Percentiles rank a stretch among this genome's conserved stretches.
phyloP scores from a whole-genome alignment of 1,140 invertebrate species.

The Asbolus verrucosus region DNA sequence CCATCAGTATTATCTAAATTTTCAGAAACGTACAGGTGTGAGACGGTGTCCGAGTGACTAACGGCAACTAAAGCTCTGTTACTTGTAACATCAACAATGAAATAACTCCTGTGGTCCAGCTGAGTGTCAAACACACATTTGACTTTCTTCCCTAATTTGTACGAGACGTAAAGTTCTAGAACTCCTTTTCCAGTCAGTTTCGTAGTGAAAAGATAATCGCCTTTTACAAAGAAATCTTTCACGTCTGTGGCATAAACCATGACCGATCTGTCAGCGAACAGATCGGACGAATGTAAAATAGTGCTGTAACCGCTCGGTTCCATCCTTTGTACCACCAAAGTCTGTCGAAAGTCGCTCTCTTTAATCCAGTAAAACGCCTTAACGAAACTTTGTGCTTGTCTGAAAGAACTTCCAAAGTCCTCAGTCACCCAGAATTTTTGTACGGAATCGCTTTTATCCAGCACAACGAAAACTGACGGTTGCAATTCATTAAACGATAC shows the following conservation, averaged over 20 bases:
- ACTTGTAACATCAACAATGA: constrained; percentile 85
- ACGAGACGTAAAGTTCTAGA: constrained; percentile 83
- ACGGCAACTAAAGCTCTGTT: constrained; percentile 86
- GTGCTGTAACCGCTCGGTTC: constrained; percentile 73
- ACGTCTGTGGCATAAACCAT: constrained; percentile 75
- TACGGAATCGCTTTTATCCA: constrained; percentile 78
- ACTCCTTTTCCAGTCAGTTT: constrained; percentile 67
- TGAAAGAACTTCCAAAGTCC: constrained; percentile 81
- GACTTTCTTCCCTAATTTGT: constrained; percentile 77
- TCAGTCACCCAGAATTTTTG: constrained; percentile 79
- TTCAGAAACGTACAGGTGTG: constrained; percentile 85
- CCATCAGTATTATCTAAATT: constrained; percentile 69
- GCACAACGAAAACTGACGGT: constrained; percentile 71
- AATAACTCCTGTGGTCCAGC: constrained; percentile 76
- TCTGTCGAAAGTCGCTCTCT: constrained; percentile 60
- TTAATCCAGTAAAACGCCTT: constrained; percentile 81
- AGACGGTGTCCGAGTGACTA: constrained; percentile 78
- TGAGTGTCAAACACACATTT: constrained; percentile 81
- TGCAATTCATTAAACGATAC: constrained; percentile 80
- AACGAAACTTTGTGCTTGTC: constrained; percentile 76
- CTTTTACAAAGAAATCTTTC: constrained; percentile 84
- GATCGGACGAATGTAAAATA: constrained; percentile 69
- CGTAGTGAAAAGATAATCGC: constrained; percentile 88
- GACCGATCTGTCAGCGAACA: constrained; percentile 64
- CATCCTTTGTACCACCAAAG: constrained; percentile 78